Evolutionary conservation across 2,888 invertebrate genomes (phyloP).

Genomic region (Drosophila suboccidentalis): DNA sequence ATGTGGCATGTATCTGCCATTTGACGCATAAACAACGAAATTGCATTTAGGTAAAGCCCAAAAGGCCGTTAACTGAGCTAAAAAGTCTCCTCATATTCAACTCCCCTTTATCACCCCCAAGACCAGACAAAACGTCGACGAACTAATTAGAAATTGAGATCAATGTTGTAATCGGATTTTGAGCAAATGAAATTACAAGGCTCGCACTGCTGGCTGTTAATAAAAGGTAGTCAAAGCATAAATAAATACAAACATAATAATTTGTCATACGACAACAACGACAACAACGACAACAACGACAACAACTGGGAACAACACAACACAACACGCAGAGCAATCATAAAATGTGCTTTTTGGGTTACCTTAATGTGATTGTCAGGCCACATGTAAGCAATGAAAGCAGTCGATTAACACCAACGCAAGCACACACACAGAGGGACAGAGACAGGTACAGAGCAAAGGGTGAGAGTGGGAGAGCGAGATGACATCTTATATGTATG

Average conservation of each 20-base stretch:
- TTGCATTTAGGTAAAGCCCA: conserved; percentile 45
- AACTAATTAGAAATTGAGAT: conserved; percentile 42
- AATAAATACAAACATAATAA: conserved; percentile 20
- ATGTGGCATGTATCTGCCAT: conserved; percentile 38
- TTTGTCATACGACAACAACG: conserved; percentile 30
- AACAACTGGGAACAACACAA: conserved; percentile 15
- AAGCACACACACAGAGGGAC: conserved; percentile 7
- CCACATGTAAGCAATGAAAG: conserved; percentile 57
- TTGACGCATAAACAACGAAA: conserved; percentile 50
- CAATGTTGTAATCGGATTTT: conserved; percentile 25
- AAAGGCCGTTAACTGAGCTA: conserved; percentile 15
- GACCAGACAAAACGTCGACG: not conserved
- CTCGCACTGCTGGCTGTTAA: conserved; percentile 17
- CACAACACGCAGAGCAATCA: conserved; percentile 71
- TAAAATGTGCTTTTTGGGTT: conserved; percentile 75
- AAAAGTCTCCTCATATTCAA: not conserved
- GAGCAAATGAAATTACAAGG: conserved; percentile 23
- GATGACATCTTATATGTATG: conserved; percentile 27
- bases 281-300: not conserved
- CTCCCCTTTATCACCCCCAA: no score
- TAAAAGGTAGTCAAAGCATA: conserved; percentile 22
- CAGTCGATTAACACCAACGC: conserved; percentile 57
- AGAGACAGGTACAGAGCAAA: not conserved
- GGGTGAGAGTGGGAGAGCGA: not conserved
- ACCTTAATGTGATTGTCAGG: conserved; percentile 75